These are phyloP conservation scores for Phortica okadai DNA, from an alignment of 2,888 invertebrate species.

Conservation along the genomic window DNA sequence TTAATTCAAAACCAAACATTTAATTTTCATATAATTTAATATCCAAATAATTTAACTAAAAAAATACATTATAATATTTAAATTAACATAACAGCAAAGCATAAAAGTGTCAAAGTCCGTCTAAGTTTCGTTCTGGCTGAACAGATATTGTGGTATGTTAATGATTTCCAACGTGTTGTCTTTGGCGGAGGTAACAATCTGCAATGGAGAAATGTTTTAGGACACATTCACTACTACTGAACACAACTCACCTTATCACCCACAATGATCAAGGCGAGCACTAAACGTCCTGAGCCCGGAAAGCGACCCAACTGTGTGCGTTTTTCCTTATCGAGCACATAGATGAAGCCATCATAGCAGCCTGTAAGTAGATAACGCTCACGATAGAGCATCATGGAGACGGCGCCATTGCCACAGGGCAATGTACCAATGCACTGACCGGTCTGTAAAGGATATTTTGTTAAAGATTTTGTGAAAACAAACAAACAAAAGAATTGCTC, in stretches of 20 bases:
- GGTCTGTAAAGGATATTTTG: slow-evolving; percentile 77
- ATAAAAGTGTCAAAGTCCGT: not conserved
- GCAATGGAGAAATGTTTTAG: slow-evolving; percentile 43
- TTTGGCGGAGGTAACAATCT: slow-evolving; percentile 84
- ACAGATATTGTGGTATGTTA: slow-evolving; percentile 78
- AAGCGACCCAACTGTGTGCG: slow-evolving; percentile 80
- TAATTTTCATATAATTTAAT: too few relatives aligned
- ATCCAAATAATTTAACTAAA: not conserved
- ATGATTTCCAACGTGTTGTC: slow-evolving; percentile 82
- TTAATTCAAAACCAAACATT: not conserved
- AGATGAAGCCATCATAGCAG: slow-evolving; percentile 88
- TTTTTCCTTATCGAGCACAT: slow-evolving; percentile 79
- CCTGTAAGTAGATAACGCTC: slow-evolving; percentile 83
- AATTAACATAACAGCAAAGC: slow-evolving; percentile 2
- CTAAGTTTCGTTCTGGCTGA: slow-evolving; percentile 30
- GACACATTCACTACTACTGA: not conserved
- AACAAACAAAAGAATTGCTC: slow-evolving; percentile 66
- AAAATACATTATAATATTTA: slow-evolving; percentile 7
- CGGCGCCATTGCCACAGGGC: slow-evolving; percentile 83
- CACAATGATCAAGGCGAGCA: slow-evolving; percentile 83
- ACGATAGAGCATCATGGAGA: slow-evolving; percentile 82
- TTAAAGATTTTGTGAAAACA: not conserved
- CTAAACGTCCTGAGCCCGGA: slow-evolving; percentile 83
- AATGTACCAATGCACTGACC: slow-evolving; percentile 80
- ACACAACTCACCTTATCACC: slow-evolving; percentile 79